A percentile compares a stretch with the other conserved stretches of the same genome.
Evolutionary conservation across 2,797 vertebrate species (phyloP).

Genomic region (Dipus sagitta): DNA sequence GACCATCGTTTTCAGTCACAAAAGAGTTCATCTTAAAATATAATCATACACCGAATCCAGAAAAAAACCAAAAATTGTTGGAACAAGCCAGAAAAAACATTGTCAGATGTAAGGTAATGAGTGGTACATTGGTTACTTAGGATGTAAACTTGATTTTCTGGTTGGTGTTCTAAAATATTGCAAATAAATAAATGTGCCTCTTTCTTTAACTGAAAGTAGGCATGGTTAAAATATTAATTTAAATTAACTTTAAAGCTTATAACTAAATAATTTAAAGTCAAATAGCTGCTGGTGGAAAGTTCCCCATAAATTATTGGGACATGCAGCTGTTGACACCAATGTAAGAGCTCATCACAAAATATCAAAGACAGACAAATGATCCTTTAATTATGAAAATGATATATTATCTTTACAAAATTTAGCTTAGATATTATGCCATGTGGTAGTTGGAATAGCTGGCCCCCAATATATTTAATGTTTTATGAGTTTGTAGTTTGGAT

Average conservation of each 20-base stretch:
- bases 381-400: background rate
- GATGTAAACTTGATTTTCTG: constrained; percentile 56
- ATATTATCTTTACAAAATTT: constrained; percentile 5
- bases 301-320: background rate
- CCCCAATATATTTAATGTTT: too few species aligned
- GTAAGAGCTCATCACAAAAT: background rate
- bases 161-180: background rate
- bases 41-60: constrained; percentile 71
- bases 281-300: background rate
- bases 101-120: constrained; percentile 79
- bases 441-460: too few species aligned
- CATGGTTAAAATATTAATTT: constrained; percentile 15
- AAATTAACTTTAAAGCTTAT: constrained; percentile 65
- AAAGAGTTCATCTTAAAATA: constrained; percentile 84
- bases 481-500: too few species aligned
- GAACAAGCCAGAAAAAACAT: constrained; percentile 83
- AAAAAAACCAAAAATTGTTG: constrained; percentile 78
- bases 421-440: background rate
- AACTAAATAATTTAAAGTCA: background rate
- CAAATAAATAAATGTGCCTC: background rate
- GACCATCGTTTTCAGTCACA: constrained; percentile 83
- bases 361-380: background rate
- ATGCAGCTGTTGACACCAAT: background rate
- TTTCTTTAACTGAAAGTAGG: constrained; percentile 63
- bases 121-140: background rate